A percentile compares a stretch with the other conserved stretches of the same genome.
These are phyloP conservation scores for Cephus pulcher DNA, from an alignment of 2,888 invertebrate genomes.

Conservation along the genomic window DNA sequence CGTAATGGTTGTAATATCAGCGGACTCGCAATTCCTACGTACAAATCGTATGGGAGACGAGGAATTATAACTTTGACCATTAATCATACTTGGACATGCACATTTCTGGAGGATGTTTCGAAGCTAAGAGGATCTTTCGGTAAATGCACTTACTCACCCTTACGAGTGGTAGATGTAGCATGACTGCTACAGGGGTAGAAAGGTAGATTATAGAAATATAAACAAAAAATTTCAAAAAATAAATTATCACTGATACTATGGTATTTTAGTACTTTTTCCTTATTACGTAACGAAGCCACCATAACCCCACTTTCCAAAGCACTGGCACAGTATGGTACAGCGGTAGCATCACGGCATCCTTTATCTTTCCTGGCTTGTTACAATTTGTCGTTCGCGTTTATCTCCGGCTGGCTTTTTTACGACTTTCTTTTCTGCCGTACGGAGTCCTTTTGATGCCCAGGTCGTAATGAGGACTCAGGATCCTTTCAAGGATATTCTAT, in stretches of 20 bases:
- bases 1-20: not conserved
- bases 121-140: not conserved
- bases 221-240: not conserved
- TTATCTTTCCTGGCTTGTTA: slow-evolving; percentile 27
- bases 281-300: not conserved
- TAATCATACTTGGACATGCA: not conserved
- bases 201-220: not conserved
- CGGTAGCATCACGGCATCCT: not conserved
- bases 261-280: not conserved
- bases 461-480: slow-evolving; percentile 62
- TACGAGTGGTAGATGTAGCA: not conserved
- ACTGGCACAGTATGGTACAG: not conserved
- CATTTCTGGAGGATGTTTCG: not conserved
- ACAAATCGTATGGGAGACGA: not conserved
- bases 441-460: slow-evolving; percentile 52
- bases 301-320: not conserved
- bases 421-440: slow-evolving; percentile 26
- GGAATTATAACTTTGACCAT: not conserved
- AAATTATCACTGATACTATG: not conserved
- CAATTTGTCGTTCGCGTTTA: slow-evolving; percentile 42
- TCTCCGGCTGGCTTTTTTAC: slow-evolving; percentile 26
- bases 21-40: not conserved
- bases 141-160: not conserved
- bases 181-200: not conserved
- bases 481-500: slow-evolving; percentile 59